phyloP scores from a whole-genome alignment of 2,797 vertebrate genomes.

The Eulemur coronatus region DNA sequence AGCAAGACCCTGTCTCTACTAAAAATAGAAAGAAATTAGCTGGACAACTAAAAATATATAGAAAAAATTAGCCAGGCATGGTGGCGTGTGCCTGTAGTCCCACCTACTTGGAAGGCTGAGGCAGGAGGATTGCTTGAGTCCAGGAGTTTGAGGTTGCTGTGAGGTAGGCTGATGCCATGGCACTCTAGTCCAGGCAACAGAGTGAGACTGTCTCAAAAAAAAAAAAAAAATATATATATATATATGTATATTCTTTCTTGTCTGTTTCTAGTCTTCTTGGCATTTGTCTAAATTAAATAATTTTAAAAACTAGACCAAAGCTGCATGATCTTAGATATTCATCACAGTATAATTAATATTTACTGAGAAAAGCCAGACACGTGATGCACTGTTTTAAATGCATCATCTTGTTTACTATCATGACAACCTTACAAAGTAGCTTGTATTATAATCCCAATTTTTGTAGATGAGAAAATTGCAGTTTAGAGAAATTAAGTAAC shows the following conservation, averaged over 20 bases:
- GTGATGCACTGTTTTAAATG: background rate
- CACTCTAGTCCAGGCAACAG: too few species aligned
- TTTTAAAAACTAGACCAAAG: background rate
- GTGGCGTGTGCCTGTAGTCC: too few species aligned
- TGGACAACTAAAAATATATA: too few species aligned
- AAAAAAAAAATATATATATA: background rate
- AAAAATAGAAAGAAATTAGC: too few species aligned
- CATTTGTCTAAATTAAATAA: conserved; percentile 16
- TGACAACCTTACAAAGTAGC: background rate
- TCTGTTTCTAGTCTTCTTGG: background rate
- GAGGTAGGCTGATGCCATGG: too few species aligned
- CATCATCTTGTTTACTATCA: background rate
- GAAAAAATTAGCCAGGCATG: too few species aligned
- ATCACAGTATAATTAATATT: conserved; percentile 16
- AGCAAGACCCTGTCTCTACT: too few species aligned
- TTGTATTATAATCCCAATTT: background rate
- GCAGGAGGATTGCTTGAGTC: too few species aligned
- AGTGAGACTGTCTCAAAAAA: too few species aligned
- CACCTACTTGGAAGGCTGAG: too few species aligned
- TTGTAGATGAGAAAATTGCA: background rate
- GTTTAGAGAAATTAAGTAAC: background rate
- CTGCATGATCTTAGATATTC: background rate
- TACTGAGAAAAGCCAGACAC: background rate
- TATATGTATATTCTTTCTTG: background rate
- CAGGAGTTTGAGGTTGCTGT: too few species aligned